phyloP scores from a whole-genome alignment of 1,140 invertebrate species.

The Metopolophium dirhodum region DNA sequence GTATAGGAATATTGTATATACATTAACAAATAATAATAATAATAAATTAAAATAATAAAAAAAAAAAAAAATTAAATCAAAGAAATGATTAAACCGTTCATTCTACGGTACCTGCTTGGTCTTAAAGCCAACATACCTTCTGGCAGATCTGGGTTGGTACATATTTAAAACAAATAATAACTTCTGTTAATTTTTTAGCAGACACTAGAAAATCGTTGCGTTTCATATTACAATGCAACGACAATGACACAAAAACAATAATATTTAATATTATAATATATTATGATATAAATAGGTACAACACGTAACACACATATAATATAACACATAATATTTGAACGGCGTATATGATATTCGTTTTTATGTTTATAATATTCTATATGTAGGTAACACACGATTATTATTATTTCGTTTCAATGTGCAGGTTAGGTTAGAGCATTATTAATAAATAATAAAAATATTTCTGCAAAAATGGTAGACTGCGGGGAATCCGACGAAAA shows the following conservation, averaged over 20 bases:
- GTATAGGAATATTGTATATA: not conserved
- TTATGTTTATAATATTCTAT: not conserved
- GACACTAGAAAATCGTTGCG: not conserved
- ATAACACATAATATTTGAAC: not conserved
- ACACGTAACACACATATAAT: not conserved
- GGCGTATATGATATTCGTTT: not conserved
- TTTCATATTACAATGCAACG: not conserved
- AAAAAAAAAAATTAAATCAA: constrained; percentile 11
- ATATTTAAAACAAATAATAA: constrained; percentile 54
- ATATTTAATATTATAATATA: not conserved
- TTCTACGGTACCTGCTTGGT: constrained; percentile 51
- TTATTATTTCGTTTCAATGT: not conserved
- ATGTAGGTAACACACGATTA: too few species aligned
- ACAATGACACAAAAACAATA: not conserved
- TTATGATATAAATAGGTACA: not conserved
- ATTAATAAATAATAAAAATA: not conserved
- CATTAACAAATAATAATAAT: not conserved
- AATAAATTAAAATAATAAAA: not conserved
- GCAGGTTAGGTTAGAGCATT: not conserved
- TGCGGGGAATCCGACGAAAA: not conserved
- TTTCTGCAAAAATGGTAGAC: not conserved
- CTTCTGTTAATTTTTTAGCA: constrained; percentile 32
- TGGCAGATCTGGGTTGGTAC: constrained; percentile 53
- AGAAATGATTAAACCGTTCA: constrained; percentile 34
- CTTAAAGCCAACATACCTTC: constrained; percentile 56